Conservation (phyloP, 2,113 vertebrate genomes). For the Chauna torquata region DNA sequence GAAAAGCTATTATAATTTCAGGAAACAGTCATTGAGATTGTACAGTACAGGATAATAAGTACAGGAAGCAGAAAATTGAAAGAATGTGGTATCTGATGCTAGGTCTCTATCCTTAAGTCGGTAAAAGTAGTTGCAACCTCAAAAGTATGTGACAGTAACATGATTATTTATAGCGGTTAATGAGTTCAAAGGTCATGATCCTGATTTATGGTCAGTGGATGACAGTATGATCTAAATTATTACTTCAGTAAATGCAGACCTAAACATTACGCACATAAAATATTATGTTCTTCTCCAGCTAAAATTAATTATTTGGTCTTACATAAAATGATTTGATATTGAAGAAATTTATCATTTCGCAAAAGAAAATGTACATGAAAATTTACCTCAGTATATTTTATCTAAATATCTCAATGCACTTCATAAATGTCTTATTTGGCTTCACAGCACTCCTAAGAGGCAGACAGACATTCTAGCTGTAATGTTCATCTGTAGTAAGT, state of each 20-base stretch:
- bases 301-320: background rate
- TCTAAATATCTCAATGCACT: background rate
- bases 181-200: background rate
- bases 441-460: background rate
- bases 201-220: background rate
- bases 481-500: background rate
- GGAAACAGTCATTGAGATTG: background rate
- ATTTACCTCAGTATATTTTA: background rate
- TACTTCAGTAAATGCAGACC: background rate
- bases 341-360: background rate
- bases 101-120: background rate
- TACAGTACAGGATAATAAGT: background rate
- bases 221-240: background rate
- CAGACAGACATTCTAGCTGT: background rate
- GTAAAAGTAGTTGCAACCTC: background rate
- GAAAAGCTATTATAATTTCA: background rate
- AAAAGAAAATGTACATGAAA: background rate
- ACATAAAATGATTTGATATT: background rate
- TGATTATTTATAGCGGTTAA: conserved; percentile 6
- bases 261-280: background rate
- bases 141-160: background rate
- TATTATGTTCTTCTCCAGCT: background rate
- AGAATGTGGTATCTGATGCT: background rate
- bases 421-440: background rate
- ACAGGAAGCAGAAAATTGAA: background rate